Evolutionary conservation across 2,797 vertebrate genomes (phyloP).

Genomic region (Neomorphus geoffroyi): DNA sequence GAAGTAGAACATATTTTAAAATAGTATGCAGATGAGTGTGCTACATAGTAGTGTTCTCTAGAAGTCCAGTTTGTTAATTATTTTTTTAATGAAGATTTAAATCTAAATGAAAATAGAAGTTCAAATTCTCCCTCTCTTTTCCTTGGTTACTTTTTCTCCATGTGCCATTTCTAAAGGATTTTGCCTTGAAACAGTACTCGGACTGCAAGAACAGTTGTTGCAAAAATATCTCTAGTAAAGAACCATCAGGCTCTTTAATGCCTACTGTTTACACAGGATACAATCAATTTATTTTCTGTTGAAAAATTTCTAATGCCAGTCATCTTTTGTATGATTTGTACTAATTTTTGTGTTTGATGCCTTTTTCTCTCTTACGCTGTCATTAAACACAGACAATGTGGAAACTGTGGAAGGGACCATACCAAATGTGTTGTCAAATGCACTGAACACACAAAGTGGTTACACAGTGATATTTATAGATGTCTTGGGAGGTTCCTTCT

Average conservation of each 20-base stretch:
- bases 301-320: not conserved
- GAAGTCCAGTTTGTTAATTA: not conserved
- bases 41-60: constrained; percentile 34
- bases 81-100: not conserved
- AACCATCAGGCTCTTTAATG: not conserved
- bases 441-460: not conserved
- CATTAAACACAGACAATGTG: not conserved
- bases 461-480: not conserved
- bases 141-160: not conserved
- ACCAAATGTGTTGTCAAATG: not conserved
- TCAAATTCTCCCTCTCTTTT: not conserved
- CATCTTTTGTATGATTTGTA: not conserved
- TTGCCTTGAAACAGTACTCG: not conserved
- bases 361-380: not conserved
- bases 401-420: not conserved
- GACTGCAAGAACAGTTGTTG: not conserved
- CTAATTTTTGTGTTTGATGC: not conserved
- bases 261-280: not conserved
- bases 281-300: not conserved
- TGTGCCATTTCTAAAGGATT: not conserved
- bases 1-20: constrained; percentile 37
- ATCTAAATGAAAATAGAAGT: not conserved
- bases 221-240: not conserved
- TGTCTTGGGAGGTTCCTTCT: not conserved
- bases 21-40: not conserved